Percentiles rank a stretch among this genome's conserved stretches.
Evolutionary conservation across 37 sponge, comb jelly and placozoan species (phyloP).

Genomic region (Dysidea cf. avara): DNA sequence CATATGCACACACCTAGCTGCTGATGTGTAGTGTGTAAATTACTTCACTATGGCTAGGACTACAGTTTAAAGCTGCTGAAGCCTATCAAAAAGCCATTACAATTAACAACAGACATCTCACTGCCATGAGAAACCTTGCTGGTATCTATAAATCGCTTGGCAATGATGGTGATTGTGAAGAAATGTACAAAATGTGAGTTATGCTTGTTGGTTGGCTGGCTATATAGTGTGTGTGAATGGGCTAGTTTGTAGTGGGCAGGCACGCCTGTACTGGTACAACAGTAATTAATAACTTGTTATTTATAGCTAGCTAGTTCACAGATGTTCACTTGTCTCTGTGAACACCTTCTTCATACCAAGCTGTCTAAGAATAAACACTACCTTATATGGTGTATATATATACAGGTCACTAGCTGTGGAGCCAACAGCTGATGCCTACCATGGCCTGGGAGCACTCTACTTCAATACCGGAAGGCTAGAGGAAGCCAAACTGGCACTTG

Average conservation of each 20-base stretch:
- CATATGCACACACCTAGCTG: too few relatives aligned
- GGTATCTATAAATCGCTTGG: conserved; percentile 33
- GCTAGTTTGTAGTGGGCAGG: too few relatives aligned
- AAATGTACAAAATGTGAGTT: conserved; percentile 41
- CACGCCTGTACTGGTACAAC: too few relatives aligned
- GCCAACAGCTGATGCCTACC: conserved; percentile 5
- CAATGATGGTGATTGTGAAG: conserved; percentile 43
- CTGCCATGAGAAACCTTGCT: conserved; percentile 48
- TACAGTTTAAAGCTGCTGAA: conserved; percentile 35
- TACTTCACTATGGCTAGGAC: too few relatives aligned
- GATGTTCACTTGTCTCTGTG: neutral
- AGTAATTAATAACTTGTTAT: neutral
- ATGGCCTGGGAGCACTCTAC: conserved; percentile 46
- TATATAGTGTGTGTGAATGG: too few relatives aligned
- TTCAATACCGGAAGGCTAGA: conserved; percentile 47
- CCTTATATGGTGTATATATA: neutral
- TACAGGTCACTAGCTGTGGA: conserved; percentile 33
- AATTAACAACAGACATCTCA: conserved; percentile 25
- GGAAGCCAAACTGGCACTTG: conserved; percentile 10
- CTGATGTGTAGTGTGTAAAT: too few relatives aligned
- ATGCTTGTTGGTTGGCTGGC: too few relatives aligned
- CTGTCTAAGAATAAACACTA: neutral
- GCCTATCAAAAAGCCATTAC: conserved; percentile 24
- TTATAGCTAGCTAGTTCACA: neutral
- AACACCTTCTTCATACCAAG: neutral